phyloP scores from a whole-genome alignment of 1,140 invertebrate genomes.

The Pseudomyrmex sp. region DNA sequence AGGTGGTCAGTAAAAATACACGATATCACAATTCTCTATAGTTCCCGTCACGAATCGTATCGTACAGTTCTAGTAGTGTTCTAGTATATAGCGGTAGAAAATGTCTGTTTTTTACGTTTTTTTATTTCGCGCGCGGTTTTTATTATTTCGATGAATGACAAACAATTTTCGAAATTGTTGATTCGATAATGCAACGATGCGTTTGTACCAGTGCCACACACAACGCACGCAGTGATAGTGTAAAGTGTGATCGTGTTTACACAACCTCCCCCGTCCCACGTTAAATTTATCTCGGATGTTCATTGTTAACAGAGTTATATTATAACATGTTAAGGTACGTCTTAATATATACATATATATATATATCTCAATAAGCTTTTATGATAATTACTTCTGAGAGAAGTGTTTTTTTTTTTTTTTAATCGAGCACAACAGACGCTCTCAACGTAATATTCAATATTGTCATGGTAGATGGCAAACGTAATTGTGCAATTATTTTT shows the following conservation, averaged over 20 bases:
- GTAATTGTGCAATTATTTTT: background rate
- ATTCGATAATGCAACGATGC: conserved; percentile 25
- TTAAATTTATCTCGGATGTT: conserved; percentile 45
- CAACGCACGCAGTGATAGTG: conserved; percentile 30
- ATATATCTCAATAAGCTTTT: background rate
- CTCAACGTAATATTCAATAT: background rate
- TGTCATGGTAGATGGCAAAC: background rate
- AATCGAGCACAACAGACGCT: background rate
- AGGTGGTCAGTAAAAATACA: conserved; percentile 15
- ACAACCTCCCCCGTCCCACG: background rate
- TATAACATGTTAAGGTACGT: conserved; percentile 40
- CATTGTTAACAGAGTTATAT: conserved; percentile 4
- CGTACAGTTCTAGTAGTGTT: conserved; percentile 13
- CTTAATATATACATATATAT: background rate
- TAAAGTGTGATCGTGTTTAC: conserved; percentile 50
- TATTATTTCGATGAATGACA: background rate
- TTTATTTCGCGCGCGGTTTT: background rate
- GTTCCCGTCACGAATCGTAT: conserved; percentile 19
- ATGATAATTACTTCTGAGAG: background rate
- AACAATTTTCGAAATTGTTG: background rate
- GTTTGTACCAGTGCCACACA: conserved; percentile 14
- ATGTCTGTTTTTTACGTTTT: background rate
- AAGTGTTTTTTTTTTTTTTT: no score
- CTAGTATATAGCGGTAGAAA: background rate
- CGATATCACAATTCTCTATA: conserved; percentile 36